A percentile compares a stretch with the other conserved stretches of the same genome.
Evolutionary conservation across 2,888 invertebrate genomes (phyloP).

Genomic region (Abrostola triplasia): DNA sequence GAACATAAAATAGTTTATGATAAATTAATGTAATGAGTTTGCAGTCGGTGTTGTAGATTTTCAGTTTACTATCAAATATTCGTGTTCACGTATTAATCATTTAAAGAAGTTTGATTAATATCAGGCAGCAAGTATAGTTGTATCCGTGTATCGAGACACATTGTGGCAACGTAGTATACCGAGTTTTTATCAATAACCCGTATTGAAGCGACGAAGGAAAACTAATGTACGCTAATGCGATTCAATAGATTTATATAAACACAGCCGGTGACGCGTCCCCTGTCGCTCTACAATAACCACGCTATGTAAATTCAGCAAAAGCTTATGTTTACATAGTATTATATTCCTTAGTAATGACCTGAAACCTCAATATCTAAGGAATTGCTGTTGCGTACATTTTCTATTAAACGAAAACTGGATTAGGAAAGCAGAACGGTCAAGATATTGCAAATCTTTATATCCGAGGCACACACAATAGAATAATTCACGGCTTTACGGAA

Average conservation of each 20-base stretch:
- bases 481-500: constrained; percentile 13
- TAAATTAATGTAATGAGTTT: not conserved
- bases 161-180: not conserved
- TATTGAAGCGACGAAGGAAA: constrained; percentile 13
- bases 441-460: not conserved
- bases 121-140: not conserved
- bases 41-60: not conserved
- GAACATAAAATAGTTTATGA: not conserved
- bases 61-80: not conserved
- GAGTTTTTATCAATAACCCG: not conserved
- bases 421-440: not conserved
- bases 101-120: constrained; percentile 1
- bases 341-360: constrained; percentile 36
- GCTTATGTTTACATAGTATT: constrained; percentile 37
- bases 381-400: constrained; percentile 12
- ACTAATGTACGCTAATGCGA: constrained; percentile 35
- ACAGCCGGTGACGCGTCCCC: constrained; percentile 35
- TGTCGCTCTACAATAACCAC: constrained; percentile 28
- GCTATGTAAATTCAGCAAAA: constrained; percentile 39
- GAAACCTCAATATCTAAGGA: constrained; percentile 24
- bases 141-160: not conserved
- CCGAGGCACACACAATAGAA: not conserved
- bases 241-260: constrained; percentile 41
- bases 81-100: not conserved
- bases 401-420: not conserved